Evolutionary conservation across 2,888 invertebrate species (phyloP).

Genomic region (Horisme vitalbata): DNA sequence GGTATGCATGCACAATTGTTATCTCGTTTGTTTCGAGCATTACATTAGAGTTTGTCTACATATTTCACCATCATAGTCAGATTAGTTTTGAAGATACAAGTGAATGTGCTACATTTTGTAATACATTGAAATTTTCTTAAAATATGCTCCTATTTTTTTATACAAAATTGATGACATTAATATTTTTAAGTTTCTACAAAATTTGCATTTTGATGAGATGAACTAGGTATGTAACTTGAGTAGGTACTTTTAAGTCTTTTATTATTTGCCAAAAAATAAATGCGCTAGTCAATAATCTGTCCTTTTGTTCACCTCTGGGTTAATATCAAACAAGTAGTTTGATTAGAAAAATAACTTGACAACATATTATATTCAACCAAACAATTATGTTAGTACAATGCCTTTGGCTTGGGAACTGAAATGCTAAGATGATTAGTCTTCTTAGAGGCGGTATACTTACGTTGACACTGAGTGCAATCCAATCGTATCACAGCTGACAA

Average conservation of each 20-base stretch:
- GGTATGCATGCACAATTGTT: too few relatives aligned
- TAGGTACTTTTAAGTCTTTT: constrained; percentile 17
- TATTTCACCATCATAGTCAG: constrained; percentile 1
- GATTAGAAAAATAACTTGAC: constrained; percentile 3
- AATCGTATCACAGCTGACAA: constrained; percentile 24
- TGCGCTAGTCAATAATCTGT: constrained; percentile 7
- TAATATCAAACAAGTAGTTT: constrained; percentile 2
- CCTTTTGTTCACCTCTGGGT: neutral
- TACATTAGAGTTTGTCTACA: constrained; percentile 16
- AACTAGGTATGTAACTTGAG: too few relatives aligned
- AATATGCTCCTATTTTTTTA: constrained; percentile 8
- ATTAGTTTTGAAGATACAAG: constrained; percentile 11
- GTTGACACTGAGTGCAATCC: constrained; percentile 22
- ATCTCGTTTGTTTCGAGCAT: constrained; percentile 15
- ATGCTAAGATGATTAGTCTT: constrained; percentile 16
- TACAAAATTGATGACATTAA: constrained; percentile 16
- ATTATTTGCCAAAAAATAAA: constrained; percentile 18
- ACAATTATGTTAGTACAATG: constrained; percentile 18
- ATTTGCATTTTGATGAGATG: constrained; percentile 23
- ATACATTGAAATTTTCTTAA: constrained; percentile 15
- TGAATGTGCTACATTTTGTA: constrained; percentile 11
- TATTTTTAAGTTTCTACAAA: constrained; percentile 23
- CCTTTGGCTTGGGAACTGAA: constrained; percentile 6
- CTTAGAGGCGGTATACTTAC: constrained; percentile 15
- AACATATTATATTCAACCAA: constrained; percentile 4